Evolutionary conservation across 92 coral and sea anemone species (phyloP), one percentile per base, ranked within the genome.

Genomic region (Phenganax marumi): DNA sequence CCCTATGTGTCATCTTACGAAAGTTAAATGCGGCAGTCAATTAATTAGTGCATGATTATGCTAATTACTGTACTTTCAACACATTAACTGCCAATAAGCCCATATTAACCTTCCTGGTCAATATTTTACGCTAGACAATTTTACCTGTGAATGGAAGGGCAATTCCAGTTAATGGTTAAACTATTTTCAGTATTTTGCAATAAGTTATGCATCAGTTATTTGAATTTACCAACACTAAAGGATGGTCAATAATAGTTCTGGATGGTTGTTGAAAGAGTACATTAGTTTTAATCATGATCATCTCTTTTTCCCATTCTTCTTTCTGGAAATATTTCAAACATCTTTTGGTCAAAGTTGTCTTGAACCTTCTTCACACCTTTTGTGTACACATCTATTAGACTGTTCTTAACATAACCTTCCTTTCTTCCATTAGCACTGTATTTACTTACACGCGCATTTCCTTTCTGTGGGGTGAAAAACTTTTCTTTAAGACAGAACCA

Each of bases 331-430:
- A 84, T 80, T 61, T 86, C 81, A 70, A 68, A 84, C 61, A 86
- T 55, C 69, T 86, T 81, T 49, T 80, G 73, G n/a, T 25, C 64
- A 66, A 84, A 84, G 49, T 69, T 79, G 17, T 81, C 81, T 50
- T 86, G 71, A 22, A 86, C 85, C 74, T 86, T 86, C 53, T 68
- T 81, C n/a, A 81, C 61, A 68, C 89, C 89, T 56, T 86, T 86
- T 13, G 71, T 50, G 57, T 81, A 86, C 10, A 86, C 89, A 7
- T 74, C 61, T 19, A 80, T 50, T 14, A 46, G 48, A 33, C 24
- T 24, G 11, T 80, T 86, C 12, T 84, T 68, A 8, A 70, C 89
- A 60, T 60, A 52, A 10, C 73, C 73, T 11, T 66, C 73, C 65
- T 86, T 86, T 58, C 78, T 48, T 43, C 47, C 77, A 47, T 63